These are phyloP conservation scores for Epinotia brunnichana DNA, from an alignment of 2,888 invertebrate species.

Conservation along the genomic window DNA sequence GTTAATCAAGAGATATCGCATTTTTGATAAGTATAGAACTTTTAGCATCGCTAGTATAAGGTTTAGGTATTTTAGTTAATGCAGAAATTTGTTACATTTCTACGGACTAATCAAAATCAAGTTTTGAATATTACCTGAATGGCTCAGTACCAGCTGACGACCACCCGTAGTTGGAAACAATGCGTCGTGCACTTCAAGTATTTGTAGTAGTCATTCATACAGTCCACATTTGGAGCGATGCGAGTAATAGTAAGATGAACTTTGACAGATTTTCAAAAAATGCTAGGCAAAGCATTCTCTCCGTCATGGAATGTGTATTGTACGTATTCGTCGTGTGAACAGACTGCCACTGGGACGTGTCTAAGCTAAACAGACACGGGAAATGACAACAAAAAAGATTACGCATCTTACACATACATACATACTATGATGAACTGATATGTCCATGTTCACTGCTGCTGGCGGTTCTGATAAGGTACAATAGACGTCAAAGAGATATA, in stretches of 20 bases:
- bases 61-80: neutral
- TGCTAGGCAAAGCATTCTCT: slow-evolving; percentile 1
- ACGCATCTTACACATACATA: slow-evolving; percentile 16
- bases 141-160: slow-evolving; percentile 7
- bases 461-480: neutral
- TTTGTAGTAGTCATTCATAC: slow-evolving; percentile 9
- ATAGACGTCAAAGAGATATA: neutral
- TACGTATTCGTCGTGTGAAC: neutral
- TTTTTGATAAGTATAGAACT: neutral
- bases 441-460: neutral
- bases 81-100: neutral
- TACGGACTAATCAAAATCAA: slow-evolving; percentile 5
- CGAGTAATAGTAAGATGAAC: slow-evolving; percentile 9
- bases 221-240: slow-evolving; percentile 14
- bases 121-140: slow-evolving; percentile 28
- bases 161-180: slow-evolving; percentile 9
- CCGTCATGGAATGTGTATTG: neutral
- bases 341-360: slow-evolving; percentile 9
- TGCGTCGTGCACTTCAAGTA: slow-evolving; percentile 1
- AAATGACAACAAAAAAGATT: slow-evolving; percentile 17
- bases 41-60: neutral
- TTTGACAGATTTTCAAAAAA: neutral
- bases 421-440: neutral
- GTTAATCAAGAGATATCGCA: neutral
- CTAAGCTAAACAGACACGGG: slow-evolving; percentile 38